These are phyloP conservation scores for Stigmatopora nigra DNA, from an alignment of 2,113 vertebrate species.

Conservation along the genomic window DNA sequence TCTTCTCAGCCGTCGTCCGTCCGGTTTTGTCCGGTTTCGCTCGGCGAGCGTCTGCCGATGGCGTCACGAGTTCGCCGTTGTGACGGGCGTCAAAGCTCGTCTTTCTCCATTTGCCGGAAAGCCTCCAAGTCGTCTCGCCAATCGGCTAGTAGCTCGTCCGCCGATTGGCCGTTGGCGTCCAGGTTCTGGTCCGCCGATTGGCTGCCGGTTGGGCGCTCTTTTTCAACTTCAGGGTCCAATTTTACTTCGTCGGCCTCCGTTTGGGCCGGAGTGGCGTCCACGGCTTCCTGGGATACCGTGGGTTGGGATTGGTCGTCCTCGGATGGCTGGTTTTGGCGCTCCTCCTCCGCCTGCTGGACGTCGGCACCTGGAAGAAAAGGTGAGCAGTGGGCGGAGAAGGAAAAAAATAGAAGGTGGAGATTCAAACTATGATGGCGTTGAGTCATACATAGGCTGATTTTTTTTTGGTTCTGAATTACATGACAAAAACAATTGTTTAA, in stretches of 20 bases:
- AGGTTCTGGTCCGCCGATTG: neutral
- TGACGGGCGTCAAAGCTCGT: conserved; percentile 83
- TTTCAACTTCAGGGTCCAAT: conserved; percentile 35
- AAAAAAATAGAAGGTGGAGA: conserved; percentile 9
- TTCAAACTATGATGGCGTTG: conserved; percentile 43
- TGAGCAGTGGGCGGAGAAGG: conserved; percentile 14
- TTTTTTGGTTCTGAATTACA: too few relatives aligned
- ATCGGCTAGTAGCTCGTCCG: conserved; percentile 89
- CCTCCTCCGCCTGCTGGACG: conserved; percentile 44
- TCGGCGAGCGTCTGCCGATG: conserved; percentile 30
- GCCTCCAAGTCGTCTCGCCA: conserved; percentile 98
- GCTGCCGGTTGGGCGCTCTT: conserved; percentile 29
- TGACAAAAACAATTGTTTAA: too few relatives aligned
- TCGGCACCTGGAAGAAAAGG: conserved; percentile 52
- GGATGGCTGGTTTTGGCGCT: conserved; percentile 47
- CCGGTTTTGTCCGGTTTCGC: conserved; percentile 25
- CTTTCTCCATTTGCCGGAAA: conserved; percentile 97
- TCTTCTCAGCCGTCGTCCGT: conserved; percentile 20
- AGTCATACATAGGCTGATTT: conserved; percentile 38
- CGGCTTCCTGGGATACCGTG: conserved; percentile 18
- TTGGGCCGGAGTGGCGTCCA: conserved; percentile 13
- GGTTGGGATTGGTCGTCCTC: conserved; percentile 58
- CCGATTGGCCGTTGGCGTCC: conserved; percentile 68
- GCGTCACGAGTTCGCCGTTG: neutral
- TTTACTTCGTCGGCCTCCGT: conserved; percentile 28